Percentiles rank a stretch among this genome's conserved stretches.
These are phyloP conservation scores for Myotis vivesi DNA, from an alignment of 2,797 vertebrate genomes.

Conservation along the genomic window DNA sequence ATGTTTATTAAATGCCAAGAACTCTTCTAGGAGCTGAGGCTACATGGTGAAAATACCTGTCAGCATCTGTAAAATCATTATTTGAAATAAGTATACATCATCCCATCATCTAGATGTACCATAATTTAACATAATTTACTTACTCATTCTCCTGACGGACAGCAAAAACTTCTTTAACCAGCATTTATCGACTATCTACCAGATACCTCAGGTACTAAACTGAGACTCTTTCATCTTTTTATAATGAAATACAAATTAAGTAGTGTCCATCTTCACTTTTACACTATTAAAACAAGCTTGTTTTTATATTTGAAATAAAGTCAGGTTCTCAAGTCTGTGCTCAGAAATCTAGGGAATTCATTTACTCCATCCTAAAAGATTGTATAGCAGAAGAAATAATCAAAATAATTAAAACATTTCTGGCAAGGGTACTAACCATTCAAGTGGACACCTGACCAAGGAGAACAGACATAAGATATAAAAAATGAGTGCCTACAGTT, in stretches of 20 bases:
- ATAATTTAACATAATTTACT: neutral
- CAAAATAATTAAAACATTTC: constrained; percentile 49
- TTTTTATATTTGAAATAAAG: neutral
- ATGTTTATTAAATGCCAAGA: constrained; percentile 26
- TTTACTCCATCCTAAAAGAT: neutral
- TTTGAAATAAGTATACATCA: constrained; percentile 37
- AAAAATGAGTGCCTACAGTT: neutral
- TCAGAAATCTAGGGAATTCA: neutral
- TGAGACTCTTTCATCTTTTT: neutral
- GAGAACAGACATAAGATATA: neutral
- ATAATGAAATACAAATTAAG: constrained; percentile 17
- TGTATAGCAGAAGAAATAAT: neutral
- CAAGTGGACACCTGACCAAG: neutral
- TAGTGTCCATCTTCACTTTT: neutral
- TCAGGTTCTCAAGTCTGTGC: neutral
- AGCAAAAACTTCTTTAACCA: constrained; percentile 25
- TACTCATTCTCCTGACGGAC: neutral
- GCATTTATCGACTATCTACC: neutral
- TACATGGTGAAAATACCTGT: neutral
- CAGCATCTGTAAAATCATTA: neutral
- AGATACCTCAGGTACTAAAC: neutral
- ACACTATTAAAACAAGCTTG: neutral
- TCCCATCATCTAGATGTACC: neutral
- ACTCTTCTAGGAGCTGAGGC: neutral
- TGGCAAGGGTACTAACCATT: neutral